Base-by-base conservation (phyloP, 2,797 vertebrate genomes). In the Hippocampus kuda region DNA sequence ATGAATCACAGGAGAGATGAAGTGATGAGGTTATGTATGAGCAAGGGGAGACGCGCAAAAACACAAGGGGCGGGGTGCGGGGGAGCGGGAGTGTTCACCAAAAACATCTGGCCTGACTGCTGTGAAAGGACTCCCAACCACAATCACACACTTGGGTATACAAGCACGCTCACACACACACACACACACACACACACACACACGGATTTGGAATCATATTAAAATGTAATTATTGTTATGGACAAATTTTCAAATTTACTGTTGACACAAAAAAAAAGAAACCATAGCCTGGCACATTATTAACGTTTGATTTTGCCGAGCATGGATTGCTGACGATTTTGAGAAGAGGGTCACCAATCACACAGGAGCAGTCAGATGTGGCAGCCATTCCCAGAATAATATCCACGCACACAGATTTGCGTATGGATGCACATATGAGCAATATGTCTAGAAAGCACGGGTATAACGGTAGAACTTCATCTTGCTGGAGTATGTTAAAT, bases 51-150 rank as follows among this genome's bases (percentile, higher is more conserved):
- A 44, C 26, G 22, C 6, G 59, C 27, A 70, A 38, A 57, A 68
- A 12, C 26, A 67, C 62, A 38, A 20, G 72, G 54, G 27, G 70
- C 1, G 46, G 30, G 26, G 69, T 24, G 53, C 68, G 26, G 69
- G 72, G 54, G 24, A 42, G 70, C 15, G 46, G 41, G 26, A 66
- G 63, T 20, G 26, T 66, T 76, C 64, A 60, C n/a, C 4, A 12
- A 11, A 65, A 81, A 81, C 77, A 83, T 80, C 79, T 80, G 79
- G 77, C 75, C 75, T 56, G 60, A 67, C 3, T 2, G 66, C 75
- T 71, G 70, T 63, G 68, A 77, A 71, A 74, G 76, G 71, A 78
- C 66, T 76, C 73, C 73, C 54, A 0, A 5, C 2, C 63, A 68
- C 34, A 24, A 38, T 54, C 57, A 11, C 49, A 54, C 41, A 27